Percentiles rank a stretch among this genome's conserved stretches.
phyloP scores from a whole-genome alignment of 2,113 vertebrate species.

The Leucopternis melanops region DNA sequence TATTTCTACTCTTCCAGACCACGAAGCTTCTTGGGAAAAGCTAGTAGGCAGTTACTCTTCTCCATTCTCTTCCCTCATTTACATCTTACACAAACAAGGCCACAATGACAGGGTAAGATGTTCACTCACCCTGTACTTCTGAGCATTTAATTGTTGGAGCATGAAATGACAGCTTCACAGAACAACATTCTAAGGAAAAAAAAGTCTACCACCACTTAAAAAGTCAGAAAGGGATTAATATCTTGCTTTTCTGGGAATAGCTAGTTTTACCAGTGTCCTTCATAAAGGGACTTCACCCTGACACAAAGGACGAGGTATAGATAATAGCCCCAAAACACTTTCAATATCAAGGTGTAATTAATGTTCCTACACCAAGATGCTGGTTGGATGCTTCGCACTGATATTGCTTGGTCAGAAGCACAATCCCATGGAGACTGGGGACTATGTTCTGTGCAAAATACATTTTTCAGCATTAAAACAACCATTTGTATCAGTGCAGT shows the following conservation, averaged over 20 bases:
- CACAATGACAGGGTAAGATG: neutral
- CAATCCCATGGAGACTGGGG: fast-evolving
- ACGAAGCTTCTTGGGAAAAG: neutral
- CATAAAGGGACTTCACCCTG: neutral
- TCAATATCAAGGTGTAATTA: neutral
- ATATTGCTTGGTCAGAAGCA: neutral
- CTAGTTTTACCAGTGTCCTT: neutral
- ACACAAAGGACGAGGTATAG: neutral
- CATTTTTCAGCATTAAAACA: neutral
- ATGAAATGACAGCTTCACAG: conserved; percentile 22
- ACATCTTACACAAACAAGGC: conserved; percentile 38
- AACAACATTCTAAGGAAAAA: neutral
- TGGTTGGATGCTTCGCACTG: neutral
- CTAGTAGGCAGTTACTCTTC: neutral
- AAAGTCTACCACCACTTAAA: neutral
- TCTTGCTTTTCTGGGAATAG: neutral
- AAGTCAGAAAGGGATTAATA: neutral
- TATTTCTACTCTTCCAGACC: neutral
- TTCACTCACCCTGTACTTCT: conserved; percentile 14
- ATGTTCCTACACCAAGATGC: neutral
- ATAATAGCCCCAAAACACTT: neutral
- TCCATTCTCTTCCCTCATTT: conserved; percentile 30
- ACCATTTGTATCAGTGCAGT: neutral
- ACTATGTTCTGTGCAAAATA: neutral
- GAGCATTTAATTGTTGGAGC: conserved; percentile 26